Percentiles rank a stretch among this genome's conserved stretches.
Evolutionary conservation across 2,888 invertebrate species (phyloP).

Genomic region (Scelioninae gen. 2): DNA sequence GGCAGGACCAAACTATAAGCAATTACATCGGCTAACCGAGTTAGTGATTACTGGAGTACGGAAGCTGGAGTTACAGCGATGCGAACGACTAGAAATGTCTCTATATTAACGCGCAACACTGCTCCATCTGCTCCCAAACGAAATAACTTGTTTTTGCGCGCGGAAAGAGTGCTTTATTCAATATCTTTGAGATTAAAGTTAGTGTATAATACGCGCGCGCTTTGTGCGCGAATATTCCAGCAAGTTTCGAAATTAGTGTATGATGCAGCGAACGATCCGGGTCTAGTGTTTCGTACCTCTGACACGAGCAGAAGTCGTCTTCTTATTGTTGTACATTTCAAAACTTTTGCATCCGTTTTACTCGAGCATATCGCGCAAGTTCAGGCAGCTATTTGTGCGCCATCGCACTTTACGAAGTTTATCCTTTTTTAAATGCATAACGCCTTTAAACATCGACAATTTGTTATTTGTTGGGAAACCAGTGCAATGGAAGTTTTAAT

Average conservation of each 20-base stretch:
- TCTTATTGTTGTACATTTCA: conserved; percentile 44
- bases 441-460: no score
- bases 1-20: conserved; percentile 25
- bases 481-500: no score
- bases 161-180: conserved; percentile 43
- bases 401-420: neutral
- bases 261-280: conserved; percentile 33
- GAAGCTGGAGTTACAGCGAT: conserved; percentile 20
- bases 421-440: no score
- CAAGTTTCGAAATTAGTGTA: conserved; percentile 46
- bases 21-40: conserved; percentile 42
- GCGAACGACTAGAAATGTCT: conserved; percentile 30
- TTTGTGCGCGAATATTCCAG: conserved; percentile 22
- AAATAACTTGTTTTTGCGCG: conserved; percentile 51
- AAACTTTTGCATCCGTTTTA: conserved; percentile 37
- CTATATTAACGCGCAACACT: conserved; percentile 42
- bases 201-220: conserved; percentile 32
- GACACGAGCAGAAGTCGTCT: conserved; percentile 36
- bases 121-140: conserved; percentile 46
- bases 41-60: conserved; percentile 41
- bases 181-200: conserved; percentile 50
- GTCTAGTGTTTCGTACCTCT: conserved; percentile 44
- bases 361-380: neutral
- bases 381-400: neutral
- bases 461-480: no score